phyloP scores from a whole-genome alignment of 2,113 vertebrate species.

The Mus musculus region DNA sequence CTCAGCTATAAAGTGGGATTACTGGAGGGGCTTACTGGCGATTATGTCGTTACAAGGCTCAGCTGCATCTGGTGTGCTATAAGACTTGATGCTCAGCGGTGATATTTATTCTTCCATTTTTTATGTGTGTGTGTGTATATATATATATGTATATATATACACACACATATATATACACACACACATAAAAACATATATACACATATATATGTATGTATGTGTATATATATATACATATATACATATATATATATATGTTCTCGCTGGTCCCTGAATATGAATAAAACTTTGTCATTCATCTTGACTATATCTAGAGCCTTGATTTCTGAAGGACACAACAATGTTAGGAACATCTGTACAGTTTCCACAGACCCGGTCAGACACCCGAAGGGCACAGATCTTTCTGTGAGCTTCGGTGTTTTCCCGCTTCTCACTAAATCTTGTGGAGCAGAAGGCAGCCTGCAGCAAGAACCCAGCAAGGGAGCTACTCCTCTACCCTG shows the following conservation, averaged over 20 bases:
- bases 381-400: neutral
- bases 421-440: slow-evolving; percentile 7
- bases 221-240: no score
- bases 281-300: slow-evolving; percentile 40
- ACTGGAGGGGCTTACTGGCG: neutral
- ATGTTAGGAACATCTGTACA: slow-evolving; percentile 25
- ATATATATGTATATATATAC: no score
- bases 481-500: neutral
- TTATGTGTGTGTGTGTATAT: no score
- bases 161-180: no score
- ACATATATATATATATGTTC: neutral
- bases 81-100: neutral
- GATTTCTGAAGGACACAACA: slow-evolving; percentile 59
- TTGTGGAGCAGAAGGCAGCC: neutral
- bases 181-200: no score
- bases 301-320: slow-evolving; percentile 33
- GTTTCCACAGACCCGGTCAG: slow-evolving; percentile 19
- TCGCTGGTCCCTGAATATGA: neutral
- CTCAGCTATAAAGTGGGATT: neutral
- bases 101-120: neutral
- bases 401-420: neutral
- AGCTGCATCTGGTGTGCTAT: neutral
- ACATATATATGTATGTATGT: no score
- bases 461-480: neutral
- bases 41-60: neutral